Conservation (phyloP, 2,113 vertebrate genomes). For the Ciconia maguari region DNA sequence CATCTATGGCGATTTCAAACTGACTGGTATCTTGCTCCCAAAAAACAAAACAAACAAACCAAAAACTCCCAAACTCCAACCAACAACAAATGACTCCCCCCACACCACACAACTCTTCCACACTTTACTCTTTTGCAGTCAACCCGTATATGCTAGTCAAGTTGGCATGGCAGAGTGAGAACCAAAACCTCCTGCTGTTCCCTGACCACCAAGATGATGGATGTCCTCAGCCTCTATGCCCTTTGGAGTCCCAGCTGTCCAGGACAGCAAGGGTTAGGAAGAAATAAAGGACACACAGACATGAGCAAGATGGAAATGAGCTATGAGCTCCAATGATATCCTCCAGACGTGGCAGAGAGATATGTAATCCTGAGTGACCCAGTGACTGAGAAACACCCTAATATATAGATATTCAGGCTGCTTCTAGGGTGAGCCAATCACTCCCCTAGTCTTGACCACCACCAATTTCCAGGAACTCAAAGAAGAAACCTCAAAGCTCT, state of each 20-base stretch:
- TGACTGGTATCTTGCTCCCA: neutral
- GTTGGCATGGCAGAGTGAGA: neutral
- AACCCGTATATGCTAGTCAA: neutral
- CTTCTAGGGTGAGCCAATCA: neutral
- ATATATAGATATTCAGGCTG: neutral
- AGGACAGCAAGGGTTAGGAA: neutral
- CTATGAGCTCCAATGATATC: neutral
- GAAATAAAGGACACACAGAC: neutral
- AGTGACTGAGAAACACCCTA: neutral
- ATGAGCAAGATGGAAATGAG: neutral
- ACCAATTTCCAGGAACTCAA: neutral
- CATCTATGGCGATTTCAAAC: neutral
- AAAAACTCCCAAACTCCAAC: neutral
- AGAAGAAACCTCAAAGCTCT: neutral
- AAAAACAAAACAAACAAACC: neutral
- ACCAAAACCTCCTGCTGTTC: neutral
- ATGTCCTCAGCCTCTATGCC: neutral
- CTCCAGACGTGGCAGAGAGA: neutral
- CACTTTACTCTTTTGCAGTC: neutral
- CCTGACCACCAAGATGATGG: neutral
- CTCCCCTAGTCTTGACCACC: neutral
- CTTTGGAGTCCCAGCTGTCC: neutral
- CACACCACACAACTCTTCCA: neutral
- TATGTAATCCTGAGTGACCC: neutral
- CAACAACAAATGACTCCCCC: neutral